phyloP scores from a whole-genome alignment of 2,888 invertebrate genomes.

The Noctua comes region DNA sequence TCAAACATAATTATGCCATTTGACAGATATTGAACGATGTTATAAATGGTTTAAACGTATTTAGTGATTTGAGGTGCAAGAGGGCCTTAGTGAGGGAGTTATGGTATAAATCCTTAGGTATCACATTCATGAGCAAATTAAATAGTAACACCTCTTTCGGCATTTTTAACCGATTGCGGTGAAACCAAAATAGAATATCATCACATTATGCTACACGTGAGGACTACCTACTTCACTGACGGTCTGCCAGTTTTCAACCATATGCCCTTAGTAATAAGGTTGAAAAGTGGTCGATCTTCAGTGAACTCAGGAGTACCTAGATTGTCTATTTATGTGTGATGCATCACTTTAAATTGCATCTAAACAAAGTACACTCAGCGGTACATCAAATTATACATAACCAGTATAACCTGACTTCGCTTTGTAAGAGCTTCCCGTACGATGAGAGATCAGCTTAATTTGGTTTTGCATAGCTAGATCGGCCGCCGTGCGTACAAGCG shows the following conservation, averaged over 20 bases:
- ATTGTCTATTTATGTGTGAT: not conserved
- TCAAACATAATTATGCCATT: not conserved
- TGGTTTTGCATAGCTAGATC: no score
- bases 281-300: no score
- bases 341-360: conserved; percentile 6
- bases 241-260: no score
- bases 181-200: not conserved
- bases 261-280: no score
- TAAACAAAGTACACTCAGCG: not conserved
- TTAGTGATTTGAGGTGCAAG: not conserved
- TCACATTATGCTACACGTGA: no score
- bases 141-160: not conserved
- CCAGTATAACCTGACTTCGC: no score
- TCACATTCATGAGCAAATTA: not conserved
- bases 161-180: not conserved
- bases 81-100: not conserved
- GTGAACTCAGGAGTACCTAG: not conserved
- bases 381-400: no score
- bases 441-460: no score
- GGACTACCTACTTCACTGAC: no score
- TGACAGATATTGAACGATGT: not conserved
- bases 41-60: not conserved
- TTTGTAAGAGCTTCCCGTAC: no score
- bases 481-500: no score
- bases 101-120: not conserved